A percentile compares a stretch with the other conserved stretches of the same genome.
Evolutionary conservation across 2,797 vertebrate species (phyloP).

Genomic region (Glyptemys insculpta): DNA sequence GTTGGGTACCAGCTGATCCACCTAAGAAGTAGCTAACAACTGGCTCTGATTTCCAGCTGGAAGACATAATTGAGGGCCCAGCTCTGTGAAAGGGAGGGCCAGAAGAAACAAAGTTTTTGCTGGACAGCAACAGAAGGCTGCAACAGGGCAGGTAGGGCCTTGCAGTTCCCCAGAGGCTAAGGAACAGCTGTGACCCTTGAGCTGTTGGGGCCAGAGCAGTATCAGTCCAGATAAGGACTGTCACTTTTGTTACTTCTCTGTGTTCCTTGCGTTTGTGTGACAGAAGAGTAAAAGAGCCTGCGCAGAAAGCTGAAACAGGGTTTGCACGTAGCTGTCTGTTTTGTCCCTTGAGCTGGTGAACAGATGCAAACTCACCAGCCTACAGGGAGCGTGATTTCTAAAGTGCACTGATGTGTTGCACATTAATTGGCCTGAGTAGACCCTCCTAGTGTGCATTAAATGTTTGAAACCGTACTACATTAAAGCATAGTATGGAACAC

Average conservation of each 20-base stretch:
- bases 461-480: not conserved
- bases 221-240: not conserved
- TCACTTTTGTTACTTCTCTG: not conserved
- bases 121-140: not conserved
- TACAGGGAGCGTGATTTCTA: not conserved
- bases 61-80: no score
- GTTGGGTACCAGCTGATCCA: not conserved
- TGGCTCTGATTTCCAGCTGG: not conserved
- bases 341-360: not conserved
- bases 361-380: not conserved
- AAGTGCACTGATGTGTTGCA: not conserved
- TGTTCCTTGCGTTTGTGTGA: not conserved
- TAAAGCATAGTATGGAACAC: not conserved
- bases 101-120: no score
- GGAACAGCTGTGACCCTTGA: not conserved
- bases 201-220: not conserved
- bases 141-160: not conserved
- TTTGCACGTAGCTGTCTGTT: not conserved
- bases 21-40: not conserved
- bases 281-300: not conserved
- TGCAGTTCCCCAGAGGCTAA: not conserved
- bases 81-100: not conserved
- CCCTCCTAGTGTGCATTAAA: not conserved
- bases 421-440: not conserved
- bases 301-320: not conserved